Conservation (phyloP, 2,113 vertebrate species). For the Antigone vipio region DNA sequence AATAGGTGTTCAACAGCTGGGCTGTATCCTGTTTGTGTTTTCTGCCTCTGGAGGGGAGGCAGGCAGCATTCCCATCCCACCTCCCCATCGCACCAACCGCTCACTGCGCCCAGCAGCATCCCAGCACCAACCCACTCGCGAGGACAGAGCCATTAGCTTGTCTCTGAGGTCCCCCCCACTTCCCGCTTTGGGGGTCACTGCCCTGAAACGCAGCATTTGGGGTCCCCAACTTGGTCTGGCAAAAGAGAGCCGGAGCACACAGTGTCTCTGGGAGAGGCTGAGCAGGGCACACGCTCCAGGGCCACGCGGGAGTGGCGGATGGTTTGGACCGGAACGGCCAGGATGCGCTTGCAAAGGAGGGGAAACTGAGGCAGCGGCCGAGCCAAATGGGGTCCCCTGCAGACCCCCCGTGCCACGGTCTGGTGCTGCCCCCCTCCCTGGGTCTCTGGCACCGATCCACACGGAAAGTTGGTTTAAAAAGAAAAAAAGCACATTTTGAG, state of each 20-base stretch:
- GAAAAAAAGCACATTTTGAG: neutral
- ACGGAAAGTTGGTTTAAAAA: neutral
- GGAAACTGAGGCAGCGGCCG: neutral
- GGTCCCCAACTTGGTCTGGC: neutral
- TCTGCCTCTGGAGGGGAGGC: neutral
- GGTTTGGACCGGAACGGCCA: neutral
- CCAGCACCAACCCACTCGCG: neutral
- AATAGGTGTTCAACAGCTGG: accelerated
- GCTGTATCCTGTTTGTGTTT: neutral
- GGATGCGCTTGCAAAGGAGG: accelerated
- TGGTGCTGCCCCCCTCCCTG: neutral
- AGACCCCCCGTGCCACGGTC: accelerated
- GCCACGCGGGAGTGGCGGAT: accelerated
- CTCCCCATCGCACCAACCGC: accelerated
- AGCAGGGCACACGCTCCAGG: accelerated
- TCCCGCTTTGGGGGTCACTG: neutral
- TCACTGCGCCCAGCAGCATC: neutral
- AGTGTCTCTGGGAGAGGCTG: neutral
- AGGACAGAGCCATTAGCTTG: neutral
- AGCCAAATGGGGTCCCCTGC: accelerated
- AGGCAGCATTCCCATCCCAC: neutral
- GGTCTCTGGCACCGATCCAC: neutral
- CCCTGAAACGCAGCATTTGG: accelerated
- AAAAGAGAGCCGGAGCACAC: neutral
- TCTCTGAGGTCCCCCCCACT: neutral